These are phyloP conservation scores for Numenius phaeopus DNA, from an alignment of 2,797 vertebrate species.

Conservation along the genomic window DNA sequence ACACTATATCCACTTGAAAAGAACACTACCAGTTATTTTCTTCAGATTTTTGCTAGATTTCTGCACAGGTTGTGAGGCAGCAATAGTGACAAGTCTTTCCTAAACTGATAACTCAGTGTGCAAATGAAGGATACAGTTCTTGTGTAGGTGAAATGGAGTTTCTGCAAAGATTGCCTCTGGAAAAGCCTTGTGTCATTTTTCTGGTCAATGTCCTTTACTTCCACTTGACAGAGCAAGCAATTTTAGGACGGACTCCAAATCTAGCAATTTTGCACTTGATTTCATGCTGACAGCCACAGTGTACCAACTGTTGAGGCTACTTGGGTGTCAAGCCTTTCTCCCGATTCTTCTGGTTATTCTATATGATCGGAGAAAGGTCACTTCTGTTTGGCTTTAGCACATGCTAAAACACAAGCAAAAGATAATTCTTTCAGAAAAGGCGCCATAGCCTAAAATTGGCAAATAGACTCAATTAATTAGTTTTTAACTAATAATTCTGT, in stretches of 20 bases:
- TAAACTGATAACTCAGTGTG: background rate
- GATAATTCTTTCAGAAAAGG: background rate
- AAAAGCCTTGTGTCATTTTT: conserved; percentile 14
- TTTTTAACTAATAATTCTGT: background rate
- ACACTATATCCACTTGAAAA: background rate
- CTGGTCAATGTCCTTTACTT: conserved; percentile 46
- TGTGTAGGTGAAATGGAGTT: background rate
- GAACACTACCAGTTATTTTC: background rate
- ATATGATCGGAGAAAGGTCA: background rate
- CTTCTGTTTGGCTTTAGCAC: background rate
- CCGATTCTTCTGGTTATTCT: background rate
- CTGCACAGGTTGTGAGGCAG: background rate
- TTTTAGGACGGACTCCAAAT: conserved; percentile 56
- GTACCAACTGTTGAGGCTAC: conserved; percentile 34
- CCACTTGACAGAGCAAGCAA: background rate
- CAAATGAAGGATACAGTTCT: background rate
- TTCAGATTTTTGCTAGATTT: background rate
- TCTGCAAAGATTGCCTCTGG: conserved; percentile 5
- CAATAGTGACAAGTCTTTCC: background rate
- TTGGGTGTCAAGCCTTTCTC: background rate
- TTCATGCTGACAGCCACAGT: conserved; percentile 8
- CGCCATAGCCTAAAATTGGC: background rate
- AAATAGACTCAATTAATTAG: background rate
- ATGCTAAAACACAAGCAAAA: background rate
- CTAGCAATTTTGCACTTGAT: conserved; percentile 11